phyloP scores from a whole-genome alignment of 1,140 invertebrate species.

The Chlorops oryzae region DNA sequence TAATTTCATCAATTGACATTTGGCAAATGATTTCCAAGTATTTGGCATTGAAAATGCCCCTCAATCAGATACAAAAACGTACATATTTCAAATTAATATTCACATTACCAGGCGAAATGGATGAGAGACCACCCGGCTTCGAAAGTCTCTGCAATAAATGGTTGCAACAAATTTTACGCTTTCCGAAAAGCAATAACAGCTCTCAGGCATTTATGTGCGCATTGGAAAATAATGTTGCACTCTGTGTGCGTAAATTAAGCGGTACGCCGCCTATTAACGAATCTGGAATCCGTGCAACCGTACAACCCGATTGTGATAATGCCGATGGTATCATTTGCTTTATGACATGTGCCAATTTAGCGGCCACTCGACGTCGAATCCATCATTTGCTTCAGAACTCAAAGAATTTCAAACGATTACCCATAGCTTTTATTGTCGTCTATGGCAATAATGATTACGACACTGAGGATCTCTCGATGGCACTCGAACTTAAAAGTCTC shows the following conservation, averaged over 20 bases:
- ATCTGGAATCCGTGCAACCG: not conserved
- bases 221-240: conserved; percentile 27
- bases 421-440: conserved; percentile 16
- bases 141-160: conserved; percentile 35
- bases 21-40: conserved; percentile 5
- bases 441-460: too few species aligned
- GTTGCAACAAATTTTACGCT: conserved; percentile 25
- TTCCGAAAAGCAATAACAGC: not conserved
- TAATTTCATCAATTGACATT: conserved; percentile 3
- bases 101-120: conserved; percentile 51
- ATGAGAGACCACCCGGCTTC: conserved; percentile 37
- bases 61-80: conserved; percentile 46
- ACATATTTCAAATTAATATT: conserved; percentile 64
- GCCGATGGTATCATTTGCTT: conserved; percentile 30
- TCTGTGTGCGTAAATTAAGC: conserved; percentile 35
- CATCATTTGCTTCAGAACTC: conserved; percentile 13
- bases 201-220: conserved; percentile 22
- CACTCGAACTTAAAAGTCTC: too few species aligned
- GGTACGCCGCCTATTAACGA: conserved; percentile 8
- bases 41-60: too few species aligned
- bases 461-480: too few species aligned
- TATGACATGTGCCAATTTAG: conserved; percentile 15
- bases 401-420: conserved; percentile 7
- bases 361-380: conserved; percentile 13
- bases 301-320: conserved; percentile 12